Conservation (phyloP, 2,797 vertebrate genomes). For the Gallinago stenura region DNA sequence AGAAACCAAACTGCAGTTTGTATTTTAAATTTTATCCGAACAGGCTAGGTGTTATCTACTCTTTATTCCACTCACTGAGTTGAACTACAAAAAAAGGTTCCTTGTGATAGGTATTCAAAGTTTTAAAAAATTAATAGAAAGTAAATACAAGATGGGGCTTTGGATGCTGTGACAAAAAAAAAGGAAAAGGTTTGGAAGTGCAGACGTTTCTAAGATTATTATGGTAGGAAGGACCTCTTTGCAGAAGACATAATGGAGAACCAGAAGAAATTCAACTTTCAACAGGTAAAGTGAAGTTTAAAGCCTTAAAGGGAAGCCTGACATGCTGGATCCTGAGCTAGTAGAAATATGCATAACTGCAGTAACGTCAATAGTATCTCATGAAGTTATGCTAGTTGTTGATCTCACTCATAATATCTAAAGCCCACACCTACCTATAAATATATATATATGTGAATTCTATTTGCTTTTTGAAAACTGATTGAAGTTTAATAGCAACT, state of each 20-base stretch:
- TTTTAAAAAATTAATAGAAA: not conserved
- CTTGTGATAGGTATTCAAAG: not conserved
- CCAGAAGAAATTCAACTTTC: not conserved
- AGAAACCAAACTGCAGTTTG: not conserved
- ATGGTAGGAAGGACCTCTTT: not conserved
- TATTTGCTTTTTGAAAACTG: slow-evolving; percentile 52
- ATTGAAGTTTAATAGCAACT: slow-evolving; percentile 59
- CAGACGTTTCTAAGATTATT: not conserved
- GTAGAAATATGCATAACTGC: not conserved
- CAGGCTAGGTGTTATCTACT: not conserved
- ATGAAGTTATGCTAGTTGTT: slow-evolving; percentile 42
- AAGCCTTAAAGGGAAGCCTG: not conserved
- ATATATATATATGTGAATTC: slow-evolving; percentile 27
- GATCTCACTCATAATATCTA: slow-evolving; percentile 19
- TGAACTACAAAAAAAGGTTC: not conserved
- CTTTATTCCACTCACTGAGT: not conserved
- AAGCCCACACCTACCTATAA: slow-evolving; percentile 65
- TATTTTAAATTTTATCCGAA: not conserved
- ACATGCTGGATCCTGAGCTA: not conserved
- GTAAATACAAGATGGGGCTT: not conserved
- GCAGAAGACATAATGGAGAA: not conserved
- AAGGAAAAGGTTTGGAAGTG: not conserved
- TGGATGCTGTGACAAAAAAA: not conserved
- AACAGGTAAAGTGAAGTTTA: not conserved
- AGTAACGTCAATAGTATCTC: slow-evolving; percentile 6